Percentiles rank a stretch among this genome's conserved stretches.
phyloP scores from a whole-genome alignment of 2,113 vertebrate species.

The Willisornis vidua region DNA sequence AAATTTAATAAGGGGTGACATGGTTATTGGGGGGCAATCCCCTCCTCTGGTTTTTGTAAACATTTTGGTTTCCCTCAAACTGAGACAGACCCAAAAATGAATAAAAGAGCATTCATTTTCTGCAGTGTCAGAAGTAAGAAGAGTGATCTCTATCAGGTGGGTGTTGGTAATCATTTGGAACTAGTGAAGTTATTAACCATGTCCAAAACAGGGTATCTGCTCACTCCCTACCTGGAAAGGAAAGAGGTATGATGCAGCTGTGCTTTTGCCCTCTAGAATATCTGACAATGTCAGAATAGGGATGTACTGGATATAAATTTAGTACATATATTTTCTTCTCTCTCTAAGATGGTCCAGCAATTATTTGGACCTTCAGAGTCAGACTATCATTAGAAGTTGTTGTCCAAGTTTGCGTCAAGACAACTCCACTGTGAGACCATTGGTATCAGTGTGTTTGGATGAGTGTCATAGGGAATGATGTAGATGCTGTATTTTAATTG shows the following conservation, averaged over 20 bases:
- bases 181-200: background rate
- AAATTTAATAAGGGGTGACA: no score
- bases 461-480: background rate
- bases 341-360: background rate
- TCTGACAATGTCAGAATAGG: rapidly evolving
- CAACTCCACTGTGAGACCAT: background rate
- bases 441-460: background rate
- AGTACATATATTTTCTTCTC: background rate
- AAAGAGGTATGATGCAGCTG: background rate
- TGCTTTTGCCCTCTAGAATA: background rate
- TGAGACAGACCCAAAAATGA: background rate
- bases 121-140: background rate
- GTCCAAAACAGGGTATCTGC: background rate
- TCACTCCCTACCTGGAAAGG: background rate
- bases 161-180: background rate
- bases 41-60: no score
- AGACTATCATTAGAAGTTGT: background rate
- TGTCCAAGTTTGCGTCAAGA: background rate
- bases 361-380: background rate
- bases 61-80: no score
- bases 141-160: background rate
- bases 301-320: background rate
- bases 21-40: no score
- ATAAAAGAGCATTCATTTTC: background rate
- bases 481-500: background rate